Base-by-base conservation (phyloP, 2,797 vertebrate genomes). In the Acanthopagrus latus region DNA sequence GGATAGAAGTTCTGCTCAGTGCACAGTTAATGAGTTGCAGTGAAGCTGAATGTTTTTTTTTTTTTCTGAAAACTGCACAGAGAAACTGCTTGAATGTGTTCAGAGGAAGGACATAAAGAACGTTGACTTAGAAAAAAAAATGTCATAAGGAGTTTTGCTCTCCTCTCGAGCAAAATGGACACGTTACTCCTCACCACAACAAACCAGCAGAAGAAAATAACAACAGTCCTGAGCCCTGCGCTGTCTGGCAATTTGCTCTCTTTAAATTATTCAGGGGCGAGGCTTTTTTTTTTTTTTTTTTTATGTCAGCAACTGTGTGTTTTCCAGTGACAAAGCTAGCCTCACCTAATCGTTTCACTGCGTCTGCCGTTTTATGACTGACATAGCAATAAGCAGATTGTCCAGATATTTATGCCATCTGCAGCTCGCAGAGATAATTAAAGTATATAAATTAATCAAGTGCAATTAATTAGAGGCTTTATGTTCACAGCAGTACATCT, bases 361-460 rank as follows among this genome's bases (percentile, higher is more conserved):
- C 94, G 95, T 97, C 96, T 97, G 97, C 96, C 92, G 89, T 96
- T 98, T 98, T 99, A 99, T 99, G 97, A 99, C 97, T 98, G 97
- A 98, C 97, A 97, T 96, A 96, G 97, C 98, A 98, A 98, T 98
- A 98, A 97, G 96, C 96, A 97, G 97, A 99, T 99, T 98, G 98
- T 97, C 96, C 94, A 93, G 95, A 99, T 99, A 99, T 99, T 99
- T 99, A 99, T 98, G 96, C 97, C 98, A 97, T 97, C 98, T 99
- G 97, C 96, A 96, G 96, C 97, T 96, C 94, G 95, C 94, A 96
- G 96, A 97, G 98, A 99, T 99, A 99, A 99, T 99, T 99, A 99
- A 99, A 99, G 97, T 97, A 98, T 98, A 99, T 99, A 99, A 99
- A 99, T 99, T 98, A 99, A 99, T 99, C 98, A 99, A 98, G 96